Evolutionary conservation across 2,113 vertebrate genomes (phyloP), one percentile per base, ranked within the genome.

Genomic region (Perognathus longimembris): DNA sequence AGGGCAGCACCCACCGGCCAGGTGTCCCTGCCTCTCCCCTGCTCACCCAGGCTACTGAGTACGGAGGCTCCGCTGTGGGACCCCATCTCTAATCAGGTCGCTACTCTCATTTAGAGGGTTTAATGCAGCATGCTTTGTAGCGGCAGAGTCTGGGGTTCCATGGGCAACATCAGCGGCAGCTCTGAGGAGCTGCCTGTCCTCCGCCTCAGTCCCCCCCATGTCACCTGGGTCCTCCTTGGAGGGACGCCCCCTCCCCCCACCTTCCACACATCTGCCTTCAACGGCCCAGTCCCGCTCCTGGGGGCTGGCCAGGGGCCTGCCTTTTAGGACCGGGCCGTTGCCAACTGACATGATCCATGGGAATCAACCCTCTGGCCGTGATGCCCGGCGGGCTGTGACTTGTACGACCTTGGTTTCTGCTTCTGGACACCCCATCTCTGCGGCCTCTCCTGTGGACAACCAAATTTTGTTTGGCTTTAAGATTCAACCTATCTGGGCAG

Each of bases 71-170:
- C 50, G 45, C 26, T 57, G 70, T 66, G 5, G 0, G 22, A 57
- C 54, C 15, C 80, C 61, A 0, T n/a, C 79, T 81, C 87, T 74
- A 87, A 96, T 80, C 87, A 82, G 94, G 94, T 89, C 42, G 1
- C 80, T 74, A 3, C 63, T 85, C 83, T 81, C 84, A 61, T 77
- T 89, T 88, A 75, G 45, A 36, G 64, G 61, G 70, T 70, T 77
- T 70, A 86, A 74, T 50, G 45, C n/a, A 1, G 54, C 80, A 2
- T 63, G 76, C 45, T 89, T 87, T 54, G 1, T 1, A 73, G 69
- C 26, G 76, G 77, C 57, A 76, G 4, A 1, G 3, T 1, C 0
- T 2, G 40, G 42, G 70, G 69, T 34, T 54, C 80, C 59, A 17
- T n/a, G n/a, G n/a, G n/a, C n/a, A n/a, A n/a, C n/a, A n/a, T 28